Conservation (phyloP, 2,888 invertebrate genomes). For the Agrochola circellaris region DNA sequence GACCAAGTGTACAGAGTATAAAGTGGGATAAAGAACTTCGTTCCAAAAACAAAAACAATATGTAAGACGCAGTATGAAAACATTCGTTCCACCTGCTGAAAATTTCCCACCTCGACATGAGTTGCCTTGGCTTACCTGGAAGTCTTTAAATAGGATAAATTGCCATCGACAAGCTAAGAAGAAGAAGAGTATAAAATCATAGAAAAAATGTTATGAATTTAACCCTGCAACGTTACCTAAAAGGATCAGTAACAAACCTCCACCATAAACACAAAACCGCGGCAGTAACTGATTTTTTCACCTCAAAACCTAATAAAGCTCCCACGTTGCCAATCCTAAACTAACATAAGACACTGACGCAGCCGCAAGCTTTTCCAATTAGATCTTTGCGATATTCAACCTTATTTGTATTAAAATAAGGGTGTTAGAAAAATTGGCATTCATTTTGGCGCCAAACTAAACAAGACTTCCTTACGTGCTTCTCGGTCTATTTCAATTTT, state of each 20-base stretch:
- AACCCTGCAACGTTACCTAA: neutral
- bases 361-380: constrained; percentile 45
- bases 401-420: constrained; percentile 62
- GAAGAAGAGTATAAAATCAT: neutral
- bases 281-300: constrained; percentile 65
- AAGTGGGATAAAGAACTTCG: neutral
- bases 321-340: constrained; percentile 74
- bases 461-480: constrained; percentile 74
- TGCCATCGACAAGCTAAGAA: too few relatives aligned
- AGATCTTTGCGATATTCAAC: constrained; percentile 55
- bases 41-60: neutral
- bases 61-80: neutral
- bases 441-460: constrained; percentile 67
- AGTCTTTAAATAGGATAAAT: too few relatives aligned
- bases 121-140: too few relatives aligned
- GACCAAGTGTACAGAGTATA: neutral
- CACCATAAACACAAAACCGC: constrained; percentile 41
- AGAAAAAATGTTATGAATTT: neutral
- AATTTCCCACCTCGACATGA: too few relatives aligned
- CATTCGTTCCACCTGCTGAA: neutral
- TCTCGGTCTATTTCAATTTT: constrained; percentile 75
- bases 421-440: constrained; percentile 39
- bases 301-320: constrained; percentile 71
- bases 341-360: constrained; percentile 71
- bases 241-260: constrained; percentile 15